Evolutionary conservation across 2,113 vertebrate species (phyloP), one percentile per base, ranked within the genome.

Genomic region (Gymnarchus niloticus): DNA sequence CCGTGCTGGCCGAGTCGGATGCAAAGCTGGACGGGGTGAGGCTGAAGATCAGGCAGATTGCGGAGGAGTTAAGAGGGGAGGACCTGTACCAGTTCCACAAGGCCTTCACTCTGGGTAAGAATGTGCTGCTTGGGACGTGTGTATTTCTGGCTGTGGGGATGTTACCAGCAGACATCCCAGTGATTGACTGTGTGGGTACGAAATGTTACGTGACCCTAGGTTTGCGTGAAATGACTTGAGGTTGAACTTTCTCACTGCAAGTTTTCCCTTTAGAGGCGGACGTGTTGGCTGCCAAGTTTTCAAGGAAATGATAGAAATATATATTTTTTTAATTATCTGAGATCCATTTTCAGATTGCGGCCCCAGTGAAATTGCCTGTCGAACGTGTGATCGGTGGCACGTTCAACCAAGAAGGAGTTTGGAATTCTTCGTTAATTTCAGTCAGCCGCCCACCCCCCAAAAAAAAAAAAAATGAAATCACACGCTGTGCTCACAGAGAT

Each of bases 81-180:
- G 97, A 99, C 87, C 92, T 97, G 90, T 92, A 96, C 90, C 98
- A 99, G 81, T 99, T 97, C 87, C 97, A 99, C 88, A 95, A 96
- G 92, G 98, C 98, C 51, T 95, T 98, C 88, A 97, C 97, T 49
- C 93, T 96, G 90, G 98, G 98, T 98, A 88, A 92, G 93, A 0
- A 14, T 14, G 7, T 19, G n/a, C 10, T 6, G 23, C 28, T n/a
- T 0, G 49, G 0, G n/a, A n/a, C n/a, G n/a, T n/a, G n/a, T n/a
- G n/a, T n/a, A n/a, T n/a, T n/a, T n/a, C n/a, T n/a, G n/a, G n/a
- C n/a, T n/a, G n/a, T n/a, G n/a, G 33, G 65, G n/a, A 14, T 19
- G 28, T 73, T 41, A 73, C 41, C 65, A 37, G 65, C 61, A 69
- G 28, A 14, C 28, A 14, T 69, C 28, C 61, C 61, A 33, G 61